Percentiles rank a stretch among this genome's conserved stretches.
Evolutionary conservation across 2,113 vertebrate species (phyloP).

Genomic region (Ophiodon elongatus): DNA sequence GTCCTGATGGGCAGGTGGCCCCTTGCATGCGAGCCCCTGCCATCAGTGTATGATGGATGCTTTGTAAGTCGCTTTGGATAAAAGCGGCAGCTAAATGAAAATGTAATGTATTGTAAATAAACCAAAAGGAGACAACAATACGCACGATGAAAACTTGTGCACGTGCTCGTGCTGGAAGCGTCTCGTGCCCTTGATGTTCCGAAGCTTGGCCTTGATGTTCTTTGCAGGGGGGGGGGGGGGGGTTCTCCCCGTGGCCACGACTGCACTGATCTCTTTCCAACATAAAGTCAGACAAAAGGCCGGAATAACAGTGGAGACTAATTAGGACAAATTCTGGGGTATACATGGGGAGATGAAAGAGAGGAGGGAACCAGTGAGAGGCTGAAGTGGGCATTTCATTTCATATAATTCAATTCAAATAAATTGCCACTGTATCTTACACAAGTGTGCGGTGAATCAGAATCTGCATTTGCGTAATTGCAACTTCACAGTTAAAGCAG

Average conservation of each 20-base stretch:
- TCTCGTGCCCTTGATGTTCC: conserved; percentile 51
- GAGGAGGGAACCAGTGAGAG: conserved; percentile 25
- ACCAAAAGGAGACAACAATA: background rate
- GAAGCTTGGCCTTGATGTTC: conserved; percentile 45
- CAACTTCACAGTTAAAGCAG: background rate
- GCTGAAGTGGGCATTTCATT: conserved; percentile 34
- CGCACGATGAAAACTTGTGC: background rate
- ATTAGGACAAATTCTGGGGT: conserved; percentile 61
- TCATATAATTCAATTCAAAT: conserved; percentile 9
- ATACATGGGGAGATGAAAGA: conserved; percentile 48
- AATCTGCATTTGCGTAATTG: background rate
- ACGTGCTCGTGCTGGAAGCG: conserved; percentile 16
- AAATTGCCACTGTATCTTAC: conserved; percentile 7
- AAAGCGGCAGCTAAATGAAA: no score
- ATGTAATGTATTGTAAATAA: no score
- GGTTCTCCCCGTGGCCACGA: conserved; percentile 29
- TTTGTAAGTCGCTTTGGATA: no score
- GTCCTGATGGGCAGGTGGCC: no score
- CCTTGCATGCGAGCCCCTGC: no score
- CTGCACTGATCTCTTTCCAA: conserved; percentile 46
- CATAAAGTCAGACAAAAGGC: conserved; percentile 56
- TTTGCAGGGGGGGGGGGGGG: background rate
- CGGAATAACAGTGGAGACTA: conserved; percentile 61
- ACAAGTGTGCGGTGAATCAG: background rate
- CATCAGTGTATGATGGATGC: no score